These are phyloP conservation scores for Heliconius hewitsoni DNA, from an alignment of 1,140 invertebrate genomes.

Conservation along the genomic window DNA sequence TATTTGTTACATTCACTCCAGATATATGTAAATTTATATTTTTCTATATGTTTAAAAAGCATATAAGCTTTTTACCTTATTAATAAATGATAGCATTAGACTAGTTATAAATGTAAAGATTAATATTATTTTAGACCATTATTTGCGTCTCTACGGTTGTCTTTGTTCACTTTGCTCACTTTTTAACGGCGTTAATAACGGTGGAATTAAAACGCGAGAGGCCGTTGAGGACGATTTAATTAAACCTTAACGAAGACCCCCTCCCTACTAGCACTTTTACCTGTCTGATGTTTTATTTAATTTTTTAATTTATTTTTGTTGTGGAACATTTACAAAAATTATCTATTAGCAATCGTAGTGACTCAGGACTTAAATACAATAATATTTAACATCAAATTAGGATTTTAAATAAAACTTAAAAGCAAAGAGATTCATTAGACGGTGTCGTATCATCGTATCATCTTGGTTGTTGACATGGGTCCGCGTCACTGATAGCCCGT, in stretches of 20 bases:
- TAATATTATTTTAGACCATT: background rate
- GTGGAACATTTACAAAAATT: constrained; percentile 23
- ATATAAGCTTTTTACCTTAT: background rate
- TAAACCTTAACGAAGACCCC: constrained; percentile 78
- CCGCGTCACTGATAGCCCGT: constrained; percentile 58
- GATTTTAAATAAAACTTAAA: background rate
- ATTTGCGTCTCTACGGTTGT: constrained; percentile 37
- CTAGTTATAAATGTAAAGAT: background rate
- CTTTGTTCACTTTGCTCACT: constrained; percentile 61
- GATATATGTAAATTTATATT: background rate
- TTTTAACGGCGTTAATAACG: constrained; percentile 81
- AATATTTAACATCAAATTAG: background rate
- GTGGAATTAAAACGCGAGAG: constrained; percentile 80
- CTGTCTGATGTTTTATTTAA: constrained; percentile 72
- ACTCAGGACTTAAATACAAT: background rate
- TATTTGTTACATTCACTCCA: background rate
- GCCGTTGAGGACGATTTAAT: constrained; percentile 79
- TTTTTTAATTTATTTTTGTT: constrained; percentile 59
- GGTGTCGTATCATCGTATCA: constrained; percentile 32
- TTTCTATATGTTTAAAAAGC: background rate
- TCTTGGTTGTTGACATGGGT: constrained; percentile 44
- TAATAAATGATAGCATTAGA: background rate
- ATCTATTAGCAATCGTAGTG: background rate
- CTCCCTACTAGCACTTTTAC: constrained; percentile 54
- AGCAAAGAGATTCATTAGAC: constrained; percentile 41